phyloP scores from a whole-genome alignment of 1,140 invertebrate species.

The Drosophila prosaltans region DNA sequence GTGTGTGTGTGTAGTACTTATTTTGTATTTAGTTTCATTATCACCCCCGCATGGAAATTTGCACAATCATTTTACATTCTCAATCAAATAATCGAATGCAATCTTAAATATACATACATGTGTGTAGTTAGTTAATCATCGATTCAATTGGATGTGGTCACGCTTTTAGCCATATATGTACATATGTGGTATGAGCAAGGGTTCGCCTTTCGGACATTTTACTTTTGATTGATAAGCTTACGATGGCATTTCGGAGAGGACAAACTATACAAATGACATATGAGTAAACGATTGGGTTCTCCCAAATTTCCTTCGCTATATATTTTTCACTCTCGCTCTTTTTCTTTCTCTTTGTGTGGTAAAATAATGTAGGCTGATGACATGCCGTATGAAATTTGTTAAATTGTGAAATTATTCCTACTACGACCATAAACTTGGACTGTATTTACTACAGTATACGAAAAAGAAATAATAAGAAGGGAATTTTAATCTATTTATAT shows the following conservation, averaged over 20 bases:
- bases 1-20: background rate
- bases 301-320: background rate
- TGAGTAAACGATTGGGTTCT: background rate
- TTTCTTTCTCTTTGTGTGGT: background rate
- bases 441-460: background rate
- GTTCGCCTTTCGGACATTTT: background rate
- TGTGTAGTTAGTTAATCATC: slow-evolving; percentile 1
- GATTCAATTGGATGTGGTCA: background rate
- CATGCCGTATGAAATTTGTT: background rate
- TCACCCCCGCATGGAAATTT: background rate
- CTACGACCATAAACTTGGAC: background rate
- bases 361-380: background rate
- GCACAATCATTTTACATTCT: background rate
- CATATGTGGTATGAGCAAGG: background rate
- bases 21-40: background rate
- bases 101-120: background rate
- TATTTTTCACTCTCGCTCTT: background rate
- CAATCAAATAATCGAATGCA: background rate
- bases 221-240: slow-evolving; percentile 3
- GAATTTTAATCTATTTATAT: background rate
- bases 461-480: background rate
- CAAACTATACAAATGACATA: too few species aligned
- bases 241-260: background rate
- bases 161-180: background rate
- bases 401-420: background rate